These are phyloP conservation scores for Dolichopus griseipennis DNA, from an alignment of 2,888 invertebrate species.

Conservation along the genomic window DNA sequence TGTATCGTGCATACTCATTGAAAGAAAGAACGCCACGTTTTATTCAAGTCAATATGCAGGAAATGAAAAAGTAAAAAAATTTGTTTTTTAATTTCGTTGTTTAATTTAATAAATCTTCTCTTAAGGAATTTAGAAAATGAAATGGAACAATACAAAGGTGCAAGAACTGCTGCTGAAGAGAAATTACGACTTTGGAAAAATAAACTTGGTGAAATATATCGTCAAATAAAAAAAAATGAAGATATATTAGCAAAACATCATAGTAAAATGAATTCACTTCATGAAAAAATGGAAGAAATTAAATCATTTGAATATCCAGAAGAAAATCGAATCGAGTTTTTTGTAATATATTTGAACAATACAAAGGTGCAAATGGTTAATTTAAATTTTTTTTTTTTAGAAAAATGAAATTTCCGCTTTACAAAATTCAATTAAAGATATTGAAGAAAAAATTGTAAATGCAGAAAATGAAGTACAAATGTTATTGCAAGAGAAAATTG, in stretches of 20 bases:
- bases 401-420: slow-evolving; percentile 42
- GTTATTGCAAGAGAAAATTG: slow-evolving; percentile 35
- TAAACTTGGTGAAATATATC: slow-evolving; percentile 23
- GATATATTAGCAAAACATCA: slow-evolving; percentile 25
- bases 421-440: slow-evolving; percentile 25
- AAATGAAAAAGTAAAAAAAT: slow-evolving; percentile 44
- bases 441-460: slow-evolving; percentile 27
- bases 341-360: slow-evolving; percentile 26
- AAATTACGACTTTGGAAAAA: slow-evolving; percentile 21
- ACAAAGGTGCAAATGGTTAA: background rate
- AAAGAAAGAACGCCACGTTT: slow-evolving; percentile 47
- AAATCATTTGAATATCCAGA: slow-evolving; percentile 35
- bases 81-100: slow-evolving; percentile 2
- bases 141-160: slow-evolving; percentile 17
- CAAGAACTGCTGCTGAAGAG: slow-evolving; percentile 19
- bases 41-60: slow-evolving; percentile 58
- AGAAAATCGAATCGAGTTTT: slow-evolving; percentile 33
- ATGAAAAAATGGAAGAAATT: slow-evolving; percentile 32
- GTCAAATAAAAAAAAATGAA: slow-evolving; percentile 24
- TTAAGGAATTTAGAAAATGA: slow-evolving; percentile 25
- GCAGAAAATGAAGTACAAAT: slow-evolving; percentile 38
- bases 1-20: slow-evolving; percentile 65
- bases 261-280: slow-evolving; percentile 21
- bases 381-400: slow-evolving; percentile 19
- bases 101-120: background rate